Base-by-base conservation (phyloP, 2,888 invertebrate species). In the Agrochola litura region DNA sequence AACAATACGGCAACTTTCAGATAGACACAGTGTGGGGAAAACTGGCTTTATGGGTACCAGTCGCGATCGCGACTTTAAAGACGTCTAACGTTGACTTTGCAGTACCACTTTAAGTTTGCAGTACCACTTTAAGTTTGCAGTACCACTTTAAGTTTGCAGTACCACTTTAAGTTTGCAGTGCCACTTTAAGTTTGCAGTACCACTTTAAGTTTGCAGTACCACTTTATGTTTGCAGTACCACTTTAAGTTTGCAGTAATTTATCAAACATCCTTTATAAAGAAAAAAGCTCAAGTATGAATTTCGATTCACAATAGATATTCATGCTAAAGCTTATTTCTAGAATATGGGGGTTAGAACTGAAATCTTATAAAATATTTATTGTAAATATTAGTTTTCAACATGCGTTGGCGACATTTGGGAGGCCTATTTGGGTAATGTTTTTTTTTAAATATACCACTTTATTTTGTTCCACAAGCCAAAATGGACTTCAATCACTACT, bases 231-330 rank as follows among this genome's bases (percentile, higher is more conserved):
- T n/a, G n/a, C n/a, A n/a, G 52, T 67, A 61, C 64, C 71, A 72
- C 60, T 64, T 49, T 37, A 67, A 52, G 60, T 82, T 85, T 85
- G 74, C 85, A 82, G 82, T 65, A 22, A 73, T 82, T 85, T 75
- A 77, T 22, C 66, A 77, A 70, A 73, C n/a, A 71, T 10, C 43
- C 8, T 46, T 8, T 25, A 10, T n/a, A 63, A 25, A 25, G 54
- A 68, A 49, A 12, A 6, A 49, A 19, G 25, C 22, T 19, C 3
- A 3, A 63, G 8, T 2, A 49, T 64, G 10, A 70, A 30, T 69
- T 8, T 52, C 6, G 30, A 49, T 52, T 41, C 4, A 41, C 37
- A 65, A 30, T 52, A 25, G 12, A 46, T 22, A 41, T 54, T 54
- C 22, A 54, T 43, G 4, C 52, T 10, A 1, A 52, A 56, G 22